These are phyloP conservation scores for Acestrorhynchus altus DNA, from an alignment of 2,797 vertebrate genomes.

Conservation along the genomic window DNA sequence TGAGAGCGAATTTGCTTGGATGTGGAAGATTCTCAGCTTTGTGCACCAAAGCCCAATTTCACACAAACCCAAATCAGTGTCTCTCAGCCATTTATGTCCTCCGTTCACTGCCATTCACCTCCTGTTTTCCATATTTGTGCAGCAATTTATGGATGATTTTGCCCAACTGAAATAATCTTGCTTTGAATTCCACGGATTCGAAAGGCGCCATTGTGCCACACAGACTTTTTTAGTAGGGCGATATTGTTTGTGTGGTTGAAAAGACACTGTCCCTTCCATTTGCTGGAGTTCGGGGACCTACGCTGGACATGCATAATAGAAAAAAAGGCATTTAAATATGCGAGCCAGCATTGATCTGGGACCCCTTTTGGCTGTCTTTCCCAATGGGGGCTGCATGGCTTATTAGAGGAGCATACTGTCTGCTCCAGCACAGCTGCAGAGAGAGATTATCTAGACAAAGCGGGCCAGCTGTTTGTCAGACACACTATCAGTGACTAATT, in stretches of 20 bases:
- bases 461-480: slow-evolving; percentile 83
- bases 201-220: no score
- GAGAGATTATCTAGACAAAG: slow-evolving; percentile 82
- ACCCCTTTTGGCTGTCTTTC: slow-evolving; percentile 77
- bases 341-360: slow-evolving; percentile 77
- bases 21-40: slow-evolving; percentile 16
- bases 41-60: slow-evolving; percentile 16
- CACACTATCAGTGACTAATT: slow-evolving; percentile 81
- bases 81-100: background rate
- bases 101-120: background rate
- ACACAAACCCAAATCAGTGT: slow-evolving; percentile 10
- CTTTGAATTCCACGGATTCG: no score
- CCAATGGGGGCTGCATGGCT: slow-evolving; percentile 80
- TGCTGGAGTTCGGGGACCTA: no score
- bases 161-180: slow-evolving; percentile 6
- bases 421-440: slow-evolving; percentile 82
- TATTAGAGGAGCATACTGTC: slow-evolving; percentile 82
- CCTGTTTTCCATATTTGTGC: slow-evolving; percentile 1
- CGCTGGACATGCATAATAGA: slow-evolving; percentile 43
- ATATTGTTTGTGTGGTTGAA: no score
- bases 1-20: slow-evolving; percentile 3
- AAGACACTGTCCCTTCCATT: no score
- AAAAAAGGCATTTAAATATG: slow-evolving; percentile 66
- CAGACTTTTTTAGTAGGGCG: no score
- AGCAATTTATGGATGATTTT: slow-evolving; percentile 1